Evolutionary conservation across 2,797 vertebrate genomes (phyloP).

Genomic region (Syncerus caffer): DNA sequence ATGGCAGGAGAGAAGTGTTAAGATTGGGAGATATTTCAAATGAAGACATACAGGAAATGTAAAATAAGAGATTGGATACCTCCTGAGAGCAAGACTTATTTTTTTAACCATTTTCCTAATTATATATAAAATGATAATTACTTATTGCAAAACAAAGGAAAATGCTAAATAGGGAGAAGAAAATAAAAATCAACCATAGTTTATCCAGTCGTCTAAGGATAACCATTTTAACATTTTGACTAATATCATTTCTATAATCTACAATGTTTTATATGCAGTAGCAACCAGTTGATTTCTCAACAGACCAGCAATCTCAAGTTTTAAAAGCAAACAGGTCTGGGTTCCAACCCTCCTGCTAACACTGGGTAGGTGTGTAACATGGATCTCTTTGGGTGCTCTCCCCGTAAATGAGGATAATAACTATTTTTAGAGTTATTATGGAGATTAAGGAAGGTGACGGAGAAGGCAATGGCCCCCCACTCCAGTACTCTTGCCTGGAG

Average conservation of each 20-base stretch:
- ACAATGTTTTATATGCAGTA: not conserved
- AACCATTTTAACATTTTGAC: not conserved
- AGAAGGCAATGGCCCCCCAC: too few relatives aligned
- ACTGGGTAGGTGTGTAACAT: not conserved
- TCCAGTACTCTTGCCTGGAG: fast-evolving
- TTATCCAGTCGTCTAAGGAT: not conserved
- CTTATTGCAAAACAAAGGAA: not conserved
- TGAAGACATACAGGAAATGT: not conserved
- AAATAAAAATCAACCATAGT: not conserved
- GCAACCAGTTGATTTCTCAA: not conserved
- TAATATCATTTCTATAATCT: not conserved
- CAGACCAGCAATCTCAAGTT: not conserved
- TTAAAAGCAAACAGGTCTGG: not conserved
- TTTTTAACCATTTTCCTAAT: not conserved
- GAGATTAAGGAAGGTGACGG: not conserved
- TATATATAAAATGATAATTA: not conserved
- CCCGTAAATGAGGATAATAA: not conserved
- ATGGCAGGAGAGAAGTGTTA: not conserved
- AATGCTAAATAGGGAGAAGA: not conserved
- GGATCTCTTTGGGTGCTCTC: not conserved
- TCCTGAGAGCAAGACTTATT: not conserved
- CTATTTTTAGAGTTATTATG: not conserved
- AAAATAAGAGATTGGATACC: not conserved
- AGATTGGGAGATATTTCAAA: not conserved
- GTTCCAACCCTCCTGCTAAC: not conserved